Base-by-base conservation (phyloP, 2,113 vertebrate genomes). In the Solea senegalensis region DNA sequence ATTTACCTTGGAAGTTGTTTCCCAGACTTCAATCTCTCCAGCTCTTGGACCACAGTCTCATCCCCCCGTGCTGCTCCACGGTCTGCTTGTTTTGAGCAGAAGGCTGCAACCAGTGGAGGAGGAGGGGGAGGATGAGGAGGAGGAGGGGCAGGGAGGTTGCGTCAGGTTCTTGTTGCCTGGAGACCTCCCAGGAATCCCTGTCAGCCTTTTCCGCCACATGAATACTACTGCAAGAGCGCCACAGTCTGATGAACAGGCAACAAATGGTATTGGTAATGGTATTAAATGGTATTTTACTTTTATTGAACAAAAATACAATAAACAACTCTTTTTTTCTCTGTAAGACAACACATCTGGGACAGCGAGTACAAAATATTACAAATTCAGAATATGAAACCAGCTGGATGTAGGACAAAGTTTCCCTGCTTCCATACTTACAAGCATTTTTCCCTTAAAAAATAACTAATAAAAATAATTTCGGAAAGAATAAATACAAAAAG, bases 131-230 rank as follows among this genome's bases (percentile, higher is more conserved):
- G 88, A 70, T 3, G 86, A 65, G 45, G 77, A 60, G 72, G 70
- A 80, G 84, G 79, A 86, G 83, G 87, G 72, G 84, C 65, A 40
- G 28, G 54, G 11, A 41, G 56, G 7, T 73, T 91, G 81, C 85
- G 90, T 90, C 89, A 92, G 85, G 74, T 74, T 76, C 21, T 67
- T 69, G 93, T 93, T 92, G 90, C 90, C 76, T 65, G 81, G 92
- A 93, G 85, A 93, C 90, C 55, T 53, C 76, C 69, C 68, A 84
- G 83, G 85, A 85, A 88, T 88, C 84, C 66, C 65, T 50, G 72
- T 72, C 82, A 78, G 73, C 43, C 75, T 76, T 68, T 21, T 61
- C 67, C 58, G 54, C 55, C 66, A 34, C 48, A 65, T 77, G 65
- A 70, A 72, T 46, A 58, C 48, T 51, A 56, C 60, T 55, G 53